Evolutionary conservation across 2,888 invertebrate species (phyloP), one percentile per base, ranked within the genome.

Genomic region (Eupeodes latifasciatus): DNA sequence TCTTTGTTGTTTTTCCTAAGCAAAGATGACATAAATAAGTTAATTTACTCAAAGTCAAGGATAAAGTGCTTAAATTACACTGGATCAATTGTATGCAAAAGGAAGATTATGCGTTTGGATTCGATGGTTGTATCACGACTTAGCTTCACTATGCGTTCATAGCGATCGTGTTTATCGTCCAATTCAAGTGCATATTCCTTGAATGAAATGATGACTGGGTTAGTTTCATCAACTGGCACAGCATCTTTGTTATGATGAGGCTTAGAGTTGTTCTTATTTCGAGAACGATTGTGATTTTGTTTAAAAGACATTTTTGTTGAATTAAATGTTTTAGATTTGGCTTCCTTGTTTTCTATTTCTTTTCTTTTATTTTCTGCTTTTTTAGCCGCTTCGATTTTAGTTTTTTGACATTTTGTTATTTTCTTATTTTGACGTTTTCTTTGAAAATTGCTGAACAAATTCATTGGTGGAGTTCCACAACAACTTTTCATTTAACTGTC

Each of bases 41-140:
- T 40, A 40, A 40, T 40, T 40, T 3, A 3, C 4, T 40, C 53
- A 5, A 36, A 40, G 12, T 7, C 12, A n/a, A 9, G 5, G n/a
- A 36, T 14, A 19, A n/a, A 12, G 7, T 27, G 7, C 10, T 62
- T 36, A 5, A 27, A 11, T 85, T 89, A 91, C 91, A 83, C 90
- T 5, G 89, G 59, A 78, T 95, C 95, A 72, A 96, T 94, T 49
- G 97, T 96, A 92, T 98, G 98, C 27, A 98, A 93, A 12, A 97
- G 93, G 92, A 98, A 98, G 90, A 98, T 98, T 6, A 97, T 96
- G 84, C 98, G 94, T 92, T 98, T 98, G 93, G 98, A 97, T 91
- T 98, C 98, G 90, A 98, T 97, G 0, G 98, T 98, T 27, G 98
- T 95, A 91, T 98, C 98, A 40, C 98, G 94, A 87, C 96, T 96